phyloP scores from a whole-genome alignment of 2,113 vertebrate species.

The Nannospalax galili region DNA sequence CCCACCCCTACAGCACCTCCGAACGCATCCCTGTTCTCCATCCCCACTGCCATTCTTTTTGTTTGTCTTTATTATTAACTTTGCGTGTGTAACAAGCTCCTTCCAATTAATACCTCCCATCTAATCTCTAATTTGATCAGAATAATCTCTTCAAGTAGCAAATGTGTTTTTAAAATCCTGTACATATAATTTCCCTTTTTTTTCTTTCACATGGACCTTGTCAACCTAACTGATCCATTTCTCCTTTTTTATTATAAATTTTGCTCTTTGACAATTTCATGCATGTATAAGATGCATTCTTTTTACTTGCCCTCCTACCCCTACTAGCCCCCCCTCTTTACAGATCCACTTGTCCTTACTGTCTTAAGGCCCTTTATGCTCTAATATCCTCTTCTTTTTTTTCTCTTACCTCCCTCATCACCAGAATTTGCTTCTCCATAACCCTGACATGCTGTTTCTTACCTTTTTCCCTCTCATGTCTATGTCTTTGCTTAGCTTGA shows the following conservation, averaged over 20 bases:
- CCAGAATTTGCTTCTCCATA: background rate
- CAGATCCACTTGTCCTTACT: background rate
- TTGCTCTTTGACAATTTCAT: background rate
- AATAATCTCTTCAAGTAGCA: constrained; percentile 18
- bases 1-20: background rate
- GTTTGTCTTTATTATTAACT: constrained; percentile 40
- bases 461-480: too few species aligned
- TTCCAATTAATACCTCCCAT: background rate
- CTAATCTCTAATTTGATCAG: constrained; percentile 1
- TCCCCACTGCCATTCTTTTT: constrained; percentile 1
- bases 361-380: background rate
- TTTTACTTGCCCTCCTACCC: background rate
- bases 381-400: background rate
- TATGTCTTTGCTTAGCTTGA: background rate
- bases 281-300: background rate
- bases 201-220: background rate
- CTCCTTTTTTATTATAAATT: background rate
- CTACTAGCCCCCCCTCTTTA: background rate
- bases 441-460: background rate
- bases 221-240: background rate
- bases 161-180: background rate
- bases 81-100: background rate
- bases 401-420: background rate
- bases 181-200: background rate
- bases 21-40: background rate